Conservation (phyloP, 2,888 invertebrate genomes). For the Meteorus colon region DNA sequence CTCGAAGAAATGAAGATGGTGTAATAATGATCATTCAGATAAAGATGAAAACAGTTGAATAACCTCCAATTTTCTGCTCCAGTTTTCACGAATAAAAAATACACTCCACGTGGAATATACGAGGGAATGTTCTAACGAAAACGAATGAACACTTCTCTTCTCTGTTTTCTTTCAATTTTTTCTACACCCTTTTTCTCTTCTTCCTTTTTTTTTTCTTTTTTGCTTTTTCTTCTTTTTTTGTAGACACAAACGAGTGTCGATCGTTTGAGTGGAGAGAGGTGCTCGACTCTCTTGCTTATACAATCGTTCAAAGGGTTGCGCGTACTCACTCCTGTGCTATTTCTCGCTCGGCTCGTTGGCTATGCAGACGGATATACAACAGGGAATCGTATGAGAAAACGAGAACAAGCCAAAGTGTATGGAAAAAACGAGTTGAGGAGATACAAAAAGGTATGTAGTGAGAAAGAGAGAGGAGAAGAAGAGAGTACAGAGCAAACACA, state of each 20-base stretch:
- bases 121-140: slow-evolving; percentile 23
- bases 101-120: slow-evolving; percentile 19
- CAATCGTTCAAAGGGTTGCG: slow-evolving; percentile 51
- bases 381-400: slow-evolving; percentile 9
- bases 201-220: slow-evolving; percentile 39
- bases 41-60: neutral
- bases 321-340: slow-evolving; percentile 16
- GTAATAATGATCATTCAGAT: neutral
- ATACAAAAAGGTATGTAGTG: neutral
- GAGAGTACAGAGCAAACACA: slow-evolving; percentile 11
- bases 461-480: neutral
- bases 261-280: slow-evolving; percentile 31
- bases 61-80: neutral
- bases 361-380: slow-evolving; percentile 34
- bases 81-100: neutral
- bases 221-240: slow-evolving; percentile 42
- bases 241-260: slow-evolving; percentile 25
- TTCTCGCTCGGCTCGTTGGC: slow-evolving; percentile 24
- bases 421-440: neutral
- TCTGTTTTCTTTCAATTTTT: neutral
- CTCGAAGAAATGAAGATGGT: too few relatives aligned
- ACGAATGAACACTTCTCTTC: neutral
- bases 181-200: slow-evolving; percentile 19
- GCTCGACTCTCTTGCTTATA: slow-evolving; percentile 40
- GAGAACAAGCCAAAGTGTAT: slow-evolving; percentile 3